Evolutionary conservation across 2,888 invertebrate genomes (phyloP), one percentile per base, ranked within the genome.

Genomic region (Metalampra italica): DNA sequence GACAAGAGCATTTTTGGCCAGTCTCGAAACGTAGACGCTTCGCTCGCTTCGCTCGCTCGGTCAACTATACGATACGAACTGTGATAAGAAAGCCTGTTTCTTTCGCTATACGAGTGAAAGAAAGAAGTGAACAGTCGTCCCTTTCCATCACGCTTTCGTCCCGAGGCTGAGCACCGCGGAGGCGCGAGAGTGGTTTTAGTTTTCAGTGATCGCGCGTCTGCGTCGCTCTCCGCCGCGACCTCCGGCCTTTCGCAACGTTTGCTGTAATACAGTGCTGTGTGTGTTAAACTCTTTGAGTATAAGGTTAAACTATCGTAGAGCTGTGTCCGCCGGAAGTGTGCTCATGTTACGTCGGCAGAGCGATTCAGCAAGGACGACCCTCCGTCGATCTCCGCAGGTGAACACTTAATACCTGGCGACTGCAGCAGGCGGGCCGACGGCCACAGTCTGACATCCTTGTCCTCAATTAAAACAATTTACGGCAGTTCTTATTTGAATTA

Each of bases 401-500:
- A 79, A 72, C 75, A 71, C 60, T 22, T 22, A 22, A 3, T 5
- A 22, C n/a, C n/a, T n/a, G n/a, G n/a, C n/a, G 22, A 22, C 22
- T 5, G 22, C 22, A 22, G n/a, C n/a, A n/a, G n/a, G n/a, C n/a
- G 5, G 22, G 22, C 22, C 22, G 59, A 66, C 75, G 68, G 66
- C 70, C 70, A 56, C 66, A 65, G 68, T 69, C 69, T 62, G 75
- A 75, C 74, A 85, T 85, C 87, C 87, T 87, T 87, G 87, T 76
- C 82, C 87, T 74, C 84, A 81, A 84, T 87, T 79, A 79, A 78
- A 82, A 78, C 79, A 75, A 75, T 86, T 83, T 82, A 80, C 76
- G 61, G 70, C 75, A 71, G 64, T 68, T 76, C 76, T 76, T 72
- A 68, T 77, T 77, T 78, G 69, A 78, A 78, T 82, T 77, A 71